Evolutionary conservation across 1,140 invertebrate species (phyloP), one percentile per base, ranked within the genome.

Genomic region (Ceratitis capitata): DNA sequence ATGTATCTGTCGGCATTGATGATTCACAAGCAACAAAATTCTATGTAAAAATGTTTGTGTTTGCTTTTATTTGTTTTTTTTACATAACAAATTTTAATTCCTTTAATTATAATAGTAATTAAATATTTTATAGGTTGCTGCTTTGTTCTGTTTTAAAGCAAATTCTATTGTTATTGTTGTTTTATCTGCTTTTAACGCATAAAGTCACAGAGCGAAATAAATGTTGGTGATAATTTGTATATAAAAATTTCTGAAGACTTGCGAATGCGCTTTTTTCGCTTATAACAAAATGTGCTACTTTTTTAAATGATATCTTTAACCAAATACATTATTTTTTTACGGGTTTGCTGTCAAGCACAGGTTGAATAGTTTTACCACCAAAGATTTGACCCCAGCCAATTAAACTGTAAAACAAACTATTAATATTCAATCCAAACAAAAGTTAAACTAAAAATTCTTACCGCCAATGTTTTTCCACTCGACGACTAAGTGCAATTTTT

Each of bases 381-480:
- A 97, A 95, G 92, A 99, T 99, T 91, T 98, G 97, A 86, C 98
- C 98, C 98, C 98, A 99, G 87, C 98, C 98, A 92, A 99, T 99
- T 87, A 99, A 94, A 92, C 96, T 96, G 92, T 19, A 93, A n/a
- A n/a, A 94, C 86, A 86, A 88, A 88, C 86, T 88, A n/a, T 82
- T 10, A 82, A 61, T 1, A 39, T 56, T 7, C 1, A 2, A 49
- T 16, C 16, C 1, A 29, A 23, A 49, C 32, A 6, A n/a, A 26
- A 42, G 10, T 82, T 4, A n/a, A 53, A 23, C 85, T 26, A 23
- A 83, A 9, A 85, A 51, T 45, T 88, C 89, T 93, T 92, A 97
- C 96, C 99, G 96, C 99, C 99, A 99, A 94, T 99, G 98, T 92
- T 99, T 99, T 88, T 99, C 99, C 58, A 99, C 98, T 93, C 98